phyloP scores from a whole-genome alignment of 1,140 invertebrate species.

The Atta cephalotes region DNA sequence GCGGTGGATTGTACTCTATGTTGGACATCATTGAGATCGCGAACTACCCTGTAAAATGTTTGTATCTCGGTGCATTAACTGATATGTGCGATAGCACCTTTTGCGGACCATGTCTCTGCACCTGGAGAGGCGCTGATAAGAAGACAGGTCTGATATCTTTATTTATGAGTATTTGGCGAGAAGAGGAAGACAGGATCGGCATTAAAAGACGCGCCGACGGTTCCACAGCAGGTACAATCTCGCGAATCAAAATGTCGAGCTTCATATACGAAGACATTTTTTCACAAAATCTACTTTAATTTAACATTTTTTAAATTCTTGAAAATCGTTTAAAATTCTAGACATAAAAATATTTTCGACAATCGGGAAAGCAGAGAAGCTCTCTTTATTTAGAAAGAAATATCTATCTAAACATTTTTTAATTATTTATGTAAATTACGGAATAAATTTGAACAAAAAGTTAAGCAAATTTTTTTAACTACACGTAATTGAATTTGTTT shows the following conservation, averaged over 20 bases:
- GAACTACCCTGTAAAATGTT: constrained; percentile 64
- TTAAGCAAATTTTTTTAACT: not conserved
- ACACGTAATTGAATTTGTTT: not conserved
- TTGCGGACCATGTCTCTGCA: constrained; percentile 74
- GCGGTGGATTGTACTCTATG: constrained; percentile 66
- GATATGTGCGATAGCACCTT: constrained; percentile 73
- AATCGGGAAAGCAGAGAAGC: not conserved
- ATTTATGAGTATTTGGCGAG: constrained; percentile 77
- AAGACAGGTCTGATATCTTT: constrained; percentile 75
- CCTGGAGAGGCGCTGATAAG: constrained; percentile 78
- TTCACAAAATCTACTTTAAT: not conserved
- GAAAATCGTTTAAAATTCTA: not conserved
- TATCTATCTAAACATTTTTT: not conserved
- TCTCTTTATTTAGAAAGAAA: constrained; percentile 8
- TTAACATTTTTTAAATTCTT: not conserved
- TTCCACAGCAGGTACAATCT: constrained; percentile 66
- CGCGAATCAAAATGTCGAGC: not conserved
- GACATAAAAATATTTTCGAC: not conserved
- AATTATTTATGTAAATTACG: not conserved
- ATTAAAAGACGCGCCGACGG: constrained; percentile 69
- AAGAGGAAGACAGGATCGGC: constrained; percentile 76
- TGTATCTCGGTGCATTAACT: constrained; percentile 76
- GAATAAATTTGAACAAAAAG: not conserved
- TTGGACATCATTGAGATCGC: constrained; percentile 74
- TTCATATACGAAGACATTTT: not conserved